phyloP scores from a whole-genome alignment of 2,797 vertebrate species.

The Premnoplex brunnescens region DNA sequence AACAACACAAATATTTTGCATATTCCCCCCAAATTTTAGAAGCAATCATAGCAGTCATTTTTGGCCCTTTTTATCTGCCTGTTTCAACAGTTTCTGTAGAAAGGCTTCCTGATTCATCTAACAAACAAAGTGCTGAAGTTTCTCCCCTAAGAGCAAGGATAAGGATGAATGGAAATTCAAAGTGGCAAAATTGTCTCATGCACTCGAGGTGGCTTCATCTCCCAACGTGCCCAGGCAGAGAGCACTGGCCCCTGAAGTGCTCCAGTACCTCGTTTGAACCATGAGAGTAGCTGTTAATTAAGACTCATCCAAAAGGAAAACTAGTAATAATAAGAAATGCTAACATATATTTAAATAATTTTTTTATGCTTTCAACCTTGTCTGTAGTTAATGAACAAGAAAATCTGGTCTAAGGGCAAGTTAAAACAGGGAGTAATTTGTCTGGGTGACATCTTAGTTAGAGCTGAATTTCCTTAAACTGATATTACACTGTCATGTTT shows the following conservation, averaged over 20 bases:
- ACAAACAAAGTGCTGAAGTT: not conserved
- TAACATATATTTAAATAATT: conserved; percentile 59
- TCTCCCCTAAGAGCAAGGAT: not conserved
- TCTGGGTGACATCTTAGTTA: conserved; percentile 41
- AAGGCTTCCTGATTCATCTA: not conserved
- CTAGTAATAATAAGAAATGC: conserved; percentile 1
- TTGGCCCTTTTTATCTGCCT: not conserved
- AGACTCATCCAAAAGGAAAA: conserved; percentile 14
- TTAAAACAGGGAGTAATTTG: conserved; percentile 51
- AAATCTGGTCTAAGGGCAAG: conserved; percentile 59
- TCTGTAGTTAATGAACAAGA: conserved; percentile 64
- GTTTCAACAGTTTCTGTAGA: not conserved
- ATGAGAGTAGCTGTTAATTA: conserved; percentile 21
- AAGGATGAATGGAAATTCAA: not conserved
- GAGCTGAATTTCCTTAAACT: not conserved
- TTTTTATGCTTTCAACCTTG: conserved; percentile 53
- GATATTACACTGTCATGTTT: conserved; percentile 13
- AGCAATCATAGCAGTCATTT: accelerated
- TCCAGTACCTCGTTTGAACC: conserved; percentile 13
- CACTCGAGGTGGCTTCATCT: not conserved
- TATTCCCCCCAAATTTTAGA: accelerated
- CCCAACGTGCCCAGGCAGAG: conserved; percentile 6
- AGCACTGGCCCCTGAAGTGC: conserved; percentile 4
- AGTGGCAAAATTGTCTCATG: not conserved
- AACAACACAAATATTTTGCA: accelerated